Base-by-base conservation (phyloP, 2,113 vertebrate species). In the Microcebus jonahi region DNA sequence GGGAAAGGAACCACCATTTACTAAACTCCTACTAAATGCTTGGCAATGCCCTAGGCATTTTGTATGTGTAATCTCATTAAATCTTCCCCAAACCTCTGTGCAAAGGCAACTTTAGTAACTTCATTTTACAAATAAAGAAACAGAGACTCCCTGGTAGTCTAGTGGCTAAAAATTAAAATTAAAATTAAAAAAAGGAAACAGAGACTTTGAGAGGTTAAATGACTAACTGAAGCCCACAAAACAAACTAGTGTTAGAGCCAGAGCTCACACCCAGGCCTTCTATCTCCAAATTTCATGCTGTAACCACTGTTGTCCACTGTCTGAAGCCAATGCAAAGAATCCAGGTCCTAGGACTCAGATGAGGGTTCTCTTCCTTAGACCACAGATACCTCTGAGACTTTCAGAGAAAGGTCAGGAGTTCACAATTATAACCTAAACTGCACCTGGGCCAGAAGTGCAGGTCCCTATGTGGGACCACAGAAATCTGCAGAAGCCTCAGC, bases 121-220 rank as follows among this genome's bases (percentile, higher is more conserved):
- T 91, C 6, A 61, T 73, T 87, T 90, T 63, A 90, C 67, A 92
- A 73, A 88, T 76, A 92, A 95, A 8, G 20, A 94, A 92, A 90
- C 36, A 88, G 55, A 68, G 21, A 80, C n/a, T 93, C 53, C 53
- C 15, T 55, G 53, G 53, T 55, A 6, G 17, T 55, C 53, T 55
- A 55, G 53, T 55, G 53, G 53, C 17, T 20, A 55, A 55, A 53
- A 55, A 55, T 53, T 53, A 17, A 53, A 53, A 53, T 45, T 45
- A 50, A 53, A 53, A 55, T 50, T 50, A 53, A 55, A 18, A 55
- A 18, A 90, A 95, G 13, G 20, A 92, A 92, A 90, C 36, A 88
- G 55, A 61, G 27, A 80, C n/a, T 93, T 91, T 17, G 55, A 71
- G 59, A 91, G 77, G 23, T 70, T 59, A 70, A 89, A 82, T 31